phyloP scores from a whole-genome alignment of 2,888 invertebrate species.

The Limnephilus rhombicus region DNA sequence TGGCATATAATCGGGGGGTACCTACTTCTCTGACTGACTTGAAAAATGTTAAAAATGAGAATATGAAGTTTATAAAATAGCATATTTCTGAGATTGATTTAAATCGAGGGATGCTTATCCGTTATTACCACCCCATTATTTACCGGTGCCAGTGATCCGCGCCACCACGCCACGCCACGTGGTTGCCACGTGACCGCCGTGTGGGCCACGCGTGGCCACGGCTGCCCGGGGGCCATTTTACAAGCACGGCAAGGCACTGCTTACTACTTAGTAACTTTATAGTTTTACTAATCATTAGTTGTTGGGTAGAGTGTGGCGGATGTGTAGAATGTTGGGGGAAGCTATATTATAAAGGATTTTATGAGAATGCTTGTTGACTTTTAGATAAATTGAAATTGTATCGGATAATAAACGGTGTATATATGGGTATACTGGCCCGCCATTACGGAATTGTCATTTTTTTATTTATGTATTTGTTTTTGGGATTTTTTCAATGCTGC shows the following conservation, averaged over 20 bases:
- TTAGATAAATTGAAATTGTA: not conserved
- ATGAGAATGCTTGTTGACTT: constrained; percentile 20
- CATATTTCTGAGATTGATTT: not conserved
- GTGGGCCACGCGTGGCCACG: constrained; percentile 50
- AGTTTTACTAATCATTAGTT: constrained; percentile 44
- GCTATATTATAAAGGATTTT: not conserved
- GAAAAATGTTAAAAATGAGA: too few relatives aligned
- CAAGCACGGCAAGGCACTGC: not conserved
- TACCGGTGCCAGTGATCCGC: not conserved
- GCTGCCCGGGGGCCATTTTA: constrained; percentile 54
- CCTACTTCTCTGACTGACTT: too few relatives aligned
- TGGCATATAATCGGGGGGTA: too few relatives aligned
- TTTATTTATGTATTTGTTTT: too few relatives aligned
- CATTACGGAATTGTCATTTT: too few relatives aligned
- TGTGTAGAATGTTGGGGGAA: not conserved
- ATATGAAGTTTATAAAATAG: too few relatives aligned
- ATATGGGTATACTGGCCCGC: too few relatives aligned
- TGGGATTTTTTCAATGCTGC: too few relatives aligned
- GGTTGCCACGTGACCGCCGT: constrained; percentile 51
- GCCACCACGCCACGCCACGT: constrained; percentile 28
- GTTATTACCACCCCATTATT: not conserved
- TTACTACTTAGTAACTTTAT: constrained; percentile 27
- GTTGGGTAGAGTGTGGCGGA: not conserved
- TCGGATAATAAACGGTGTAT: not conserved
- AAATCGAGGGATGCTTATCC: constrained; percentile 13